phyloP scores from a whole-genome alignment of 2,113 vertebrate genomes.

The Megalops atlanticus region DNA sequence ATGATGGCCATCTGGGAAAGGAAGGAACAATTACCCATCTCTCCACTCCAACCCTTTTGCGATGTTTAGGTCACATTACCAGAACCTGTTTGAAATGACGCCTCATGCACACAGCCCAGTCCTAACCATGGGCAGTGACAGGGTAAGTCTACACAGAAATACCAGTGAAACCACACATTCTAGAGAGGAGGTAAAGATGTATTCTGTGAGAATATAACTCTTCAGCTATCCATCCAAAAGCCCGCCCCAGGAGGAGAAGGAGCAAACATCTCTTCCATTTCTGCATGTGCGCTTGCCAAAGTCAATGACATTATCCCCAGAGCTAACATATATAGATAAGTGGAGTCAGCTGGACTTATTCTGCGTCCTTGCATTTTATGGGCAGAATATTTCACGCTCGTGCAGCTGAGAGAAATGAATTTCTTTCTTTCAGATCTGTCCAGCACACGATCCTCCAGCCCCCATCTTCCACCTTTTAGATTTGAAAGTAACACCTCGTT shows the following conservation, averaged over 20 bases:
- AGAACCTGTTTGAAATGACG: not conserved
- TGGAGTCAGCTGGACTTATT: too few relatives aligned
- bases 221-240: not conserved
- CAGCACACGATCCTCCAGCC: not conserved
- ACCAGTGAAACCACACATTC: not conserved
- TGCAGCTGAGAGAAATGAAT: not conserved
- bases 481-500: not conserved
- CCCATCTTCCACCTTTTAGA: too few relatives aligned
- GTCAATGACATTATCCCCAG: not conserved
- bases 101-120: not conserved
- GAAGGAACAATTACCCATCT: not conserved
- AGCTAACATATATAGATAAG: too few relatives aligned
- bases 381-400: not conserved
- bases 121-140: not conserved
- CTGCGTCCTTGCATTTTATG: too few relatives aligned
- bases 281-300: not conserved
- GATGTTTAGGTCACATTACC: not conserved
- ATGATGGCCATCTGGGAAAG: slow-evolving; percentile 93
- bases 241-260: not conserved
- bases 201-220: not conserved
- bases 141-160: not conserved
- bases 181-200: not conserved
- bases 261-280: not conserved
- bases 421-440: not conserved
- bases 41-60: too few relatives aligned